A percentile compares a stretch with the other conserved stretches of the same genome.
Conservation (phyloP, 2,888 invertebrate genomes). For the Bimastos eiseni region DNA sequence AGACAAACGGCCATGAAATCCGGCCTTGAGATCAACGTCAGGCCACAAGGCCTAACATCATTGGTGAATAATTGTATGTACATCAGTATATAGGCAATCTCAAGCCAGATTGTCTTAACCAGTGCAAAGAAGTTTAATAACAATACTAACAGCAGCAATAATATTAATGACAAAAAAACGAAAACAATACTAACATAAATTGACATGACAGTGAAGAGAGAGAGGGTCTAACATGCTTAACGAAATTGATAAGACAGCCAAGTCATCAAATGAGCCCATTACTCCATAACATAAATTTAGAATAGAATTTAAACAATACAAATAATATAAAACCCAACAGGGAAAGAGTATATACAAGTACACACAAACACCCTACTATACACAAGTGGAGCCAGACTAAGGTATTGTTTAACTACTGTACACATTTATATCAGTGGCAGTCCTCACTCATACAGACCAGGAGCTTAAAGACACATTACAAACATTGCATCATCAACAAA, state of each 20-base stretch:
- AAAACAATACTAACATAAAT: neutral
- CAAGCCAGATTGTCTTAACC: neutral
- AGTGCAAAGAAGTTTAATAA: constrained; percentile 6
- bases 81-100: neutral
- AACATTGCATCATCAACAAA: neutral
- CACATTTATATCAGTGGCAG: neutral
- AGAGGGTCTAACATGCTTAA: neutral
- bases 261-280: neutral
- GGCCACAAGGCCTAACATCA: neutral
- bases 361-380: neutral
- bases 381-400: neutral
- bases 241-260: neutral
- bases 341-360: neutral
- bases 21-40: neutral
- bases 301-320: neutral
- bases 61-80: neutral
- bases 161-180: neutral
- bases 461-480: neutral
- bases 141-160: neutral
- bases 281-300: neutral
- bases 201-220: neutral
- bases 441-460: neutral
- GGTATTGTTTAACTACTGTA: neutral
- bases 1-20: neutral
- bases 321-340: neutral